phyloP scores from a whole-genome alignment of 2,113 vertebrate species.

The Condylura cristata region DNA sequence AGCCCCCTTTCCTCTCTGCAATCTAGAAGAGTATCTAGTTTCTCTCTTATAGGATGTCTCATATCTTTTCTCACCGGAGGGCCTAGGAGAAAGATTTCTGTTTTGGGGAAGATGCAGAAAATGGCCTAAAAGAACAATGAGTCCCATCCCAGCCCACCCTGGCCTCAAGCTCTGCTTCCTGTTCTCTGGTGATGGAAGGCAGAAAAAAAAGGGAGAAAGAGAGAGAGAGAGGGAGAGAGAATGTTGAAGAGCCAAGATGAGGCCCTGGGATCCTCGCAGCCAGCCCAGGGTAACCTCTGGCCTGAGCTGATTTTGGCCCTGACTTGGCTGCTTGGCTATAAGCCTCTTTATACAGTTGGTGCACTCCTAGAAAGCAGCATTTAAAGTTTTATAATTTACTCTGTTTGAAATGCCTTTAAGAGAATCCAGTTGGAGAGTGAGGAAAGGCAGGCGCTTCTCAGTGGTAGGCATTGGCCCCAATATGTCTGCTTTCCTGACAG shows the following conservation, averaged over 20 bases:
- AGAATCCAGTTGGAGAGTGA: not conserved
- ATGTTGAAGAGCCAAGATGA: not conserved
- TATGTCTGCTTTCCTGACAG: not conserved
- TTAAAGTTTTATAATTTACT: constrained; percentile 48
- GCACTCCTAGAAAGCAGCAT: not conserved
- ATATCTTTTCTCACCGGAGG: not conserved
- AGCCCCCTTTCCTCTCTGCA: no score
- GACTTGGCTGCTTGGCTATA: not conserved
- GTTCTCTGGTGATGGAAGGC: not conserved
- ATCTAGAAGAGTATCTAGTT: no score
- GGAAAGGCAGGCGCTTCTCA: not conserved
- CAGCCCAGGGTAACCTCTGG: not conserved
- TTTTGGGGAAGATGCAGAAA: not conserved
- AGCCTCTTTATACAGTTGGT: not conserved
- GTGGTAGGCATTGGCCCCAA: not conserved
- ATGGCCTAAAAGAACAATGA: not conserved
- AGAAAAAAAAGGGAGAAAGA: no score
- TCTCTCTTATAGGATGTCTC: not conserved
- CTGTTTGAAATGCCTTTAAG: constrained; percentile 27
- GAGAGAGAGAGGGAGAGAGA: not conserved
- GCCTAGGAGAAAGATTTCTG: not conserved
- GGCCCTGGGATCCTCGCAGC: not conserved
- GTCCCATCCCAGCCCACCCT: not conserved
- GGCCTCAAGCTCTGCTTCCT: not conserved
- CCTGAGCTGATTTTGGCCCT: not conserved